A percentile compares a stretch with the other conserved stretches of the same genome.
These are phyloP conservation scores for Xenentodon cancila DNA, from an alignment of 2,797 vertebrate species.

Conservation along the genomic window DNA sequence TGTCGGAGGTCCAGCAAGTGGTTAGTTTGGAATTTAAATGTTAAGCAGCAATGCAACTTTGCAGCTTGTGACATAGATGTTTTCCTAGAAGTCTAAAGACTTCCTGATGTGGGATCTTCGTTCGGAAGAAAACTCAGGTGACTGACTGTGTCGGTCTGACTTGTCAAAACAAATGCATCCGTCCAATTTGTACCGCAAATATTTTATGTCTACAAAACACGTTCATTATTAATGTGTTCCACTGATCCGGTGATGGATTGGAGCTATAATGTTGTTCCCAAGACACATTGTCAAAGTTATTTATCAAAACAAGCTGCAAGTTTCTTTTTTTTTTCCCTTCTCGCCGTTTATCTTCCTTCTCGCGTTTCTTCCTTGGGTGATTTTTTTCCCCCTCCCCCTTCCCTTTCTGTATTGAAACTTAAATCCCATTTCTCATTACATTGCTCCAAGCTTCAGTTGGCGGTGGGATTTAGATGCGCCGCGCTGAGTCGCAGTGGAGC, in stretches of 20 bases:
- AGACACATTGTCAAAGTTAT: conserved; percentile 47
- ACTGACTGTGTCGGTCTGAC: conserved; percentile 9
- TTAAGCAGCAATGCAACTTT: conserved; percentile 30
- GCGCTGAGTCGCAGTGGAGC: conserved; percentile 49
- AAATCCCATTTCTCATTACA: conserved; percentile 59
- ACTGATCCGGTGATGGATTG: conserved; percentile 60
- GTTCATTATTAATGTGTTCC: conserved; percentile 65
- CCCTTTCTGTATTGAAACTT: conserved; percentile 26
- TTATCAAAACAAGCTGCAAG: conserved; percentile 60
- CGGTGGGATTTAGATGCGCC: conserved; percentile 39
- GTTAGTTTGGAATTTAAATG: conserved; percentile 4
- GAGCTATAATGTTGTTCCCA: conserved; percentile 33
- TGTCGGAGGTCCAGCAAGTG: not conserved
- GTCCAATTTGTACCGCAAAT: conserved; percentile 30
- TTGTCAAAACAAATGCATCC: conserved; percentile 40
- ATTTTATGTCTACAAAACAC: conserved; percentile 8
- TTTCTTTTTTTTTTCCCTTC: not conserved
- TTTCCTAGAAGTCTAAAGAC: not conserved
- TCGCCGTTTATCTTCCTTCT: conserved; percentile 3
- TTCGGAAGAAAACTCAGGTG: conserved; percentile 20
- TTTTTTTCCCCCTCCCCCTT: conserved; percentile 10
- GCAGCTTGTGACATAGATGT: not conserved
- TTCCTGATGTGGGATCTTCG: not conserved
- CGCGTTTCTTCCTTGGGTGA: conserved; percentile 20
- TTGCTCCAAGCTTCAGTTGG: conserved; percentile 34